Conservation (phyloP, 1,140 invertebrate genomes). For the Pseudachorutes palmiensis region DNA sequence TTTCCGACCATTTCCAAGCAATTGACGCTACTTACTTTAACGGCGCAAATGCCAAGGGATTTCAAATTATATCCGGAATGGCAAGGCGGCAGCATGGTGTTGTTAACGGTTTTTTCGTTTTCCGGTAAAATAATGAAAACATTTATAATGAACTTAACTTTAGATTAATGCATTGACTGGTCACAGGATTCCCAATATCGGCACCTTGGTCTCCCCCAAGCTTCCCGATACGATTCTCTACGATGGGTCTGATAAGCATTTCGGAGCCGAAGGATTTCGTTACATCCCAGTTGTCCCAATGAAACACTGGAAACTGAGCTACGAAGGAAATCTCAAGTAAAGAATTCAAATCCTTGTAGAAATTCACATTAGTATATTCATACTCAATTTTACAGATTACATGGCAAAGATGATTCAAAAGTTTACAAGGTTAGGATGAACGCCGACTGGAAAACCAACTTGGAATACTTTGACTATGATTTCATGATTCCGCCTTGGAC, state of each 20-base stretch:
- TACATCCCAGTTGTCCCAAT: constrained; percentile 55
- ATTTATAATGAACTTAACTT: neutral
- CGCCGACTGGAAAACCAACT: constrained; percentile 47
- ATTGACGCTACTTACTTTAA: constrained; percentile 57
- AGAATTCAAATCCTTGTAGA: constrained; percentile 19
- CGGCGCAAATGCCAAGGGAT: constrained; percentile 48
- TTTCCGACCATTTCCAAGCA: constrained; percentile 53
- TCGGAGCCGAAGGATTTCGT: constrained; percentile 56
- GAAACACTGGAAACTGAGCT: constrained; percentile 56
- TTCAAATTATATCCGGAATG: constrained; percentile 47
- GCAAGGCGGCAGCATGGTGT: constrained; percentile 43
- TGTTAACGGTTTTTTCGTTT: constrained; percentile 44
- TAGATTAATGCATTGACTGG: neutral
- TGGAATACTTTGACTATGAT: constrained; percentile 56
- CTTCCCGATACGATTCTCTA: constrained; percentile 57
- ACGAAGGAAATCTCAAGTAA: constrained; percentile 57
- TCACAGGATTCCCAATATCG: constrained; percentile 51
- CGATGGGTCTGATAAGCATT: constrained; percentile 49
- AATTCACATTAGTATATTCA: neutral
- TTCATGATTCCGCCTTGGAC: constrained; percentile 52
- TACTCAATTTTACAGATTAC: constrained; percentile 4
- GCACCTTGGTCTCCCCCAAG: constrained; percentile 54
- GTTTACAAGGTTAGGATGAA: constrained; percentile 45
- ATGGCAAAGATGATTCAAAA: constrained; percentile 19
- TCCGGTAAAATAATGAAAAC: constrained; percentile 18